Evolutionary conservation across 2,113 vertebrate species (phyloP), one percentile per base, ranked within the genome.

Genomic region (Polypterus bichir): DNA sequence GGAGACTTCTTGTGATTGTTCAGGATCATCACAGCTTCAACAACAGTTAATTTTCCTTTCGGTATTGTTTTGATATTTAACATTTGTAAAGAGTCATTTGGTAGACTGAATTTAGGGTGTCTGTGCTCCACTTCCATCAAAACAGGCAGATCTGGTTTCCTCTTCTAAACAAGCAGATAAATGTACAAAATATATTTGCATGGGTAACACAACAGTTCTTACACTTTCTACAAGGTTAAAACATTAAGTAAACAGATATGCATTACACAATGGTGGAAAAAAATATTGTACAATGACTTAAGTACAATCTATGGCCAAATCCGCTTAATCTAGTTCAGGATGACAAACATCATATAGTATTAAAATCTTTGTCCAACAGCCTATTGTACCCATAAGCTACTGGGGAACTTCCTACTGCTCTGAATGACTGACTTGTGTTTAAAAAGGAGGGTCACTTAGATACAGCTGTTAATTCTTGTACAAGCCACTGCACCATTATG

Each of bases 31-130:
- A 97, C 68, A 48, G 85, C 88, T 66, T 97, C 94, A 4, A 81
- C 71, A 64, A 91, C 59, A 46, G 88, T 89, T 71, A 97, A 79
- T 66, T 86, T 95, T 72, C 94, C 94, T 84, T 85, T 89, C 1
- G 89, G 76, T 74, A 97, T 76, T 47, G 82, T 81, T 3, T 72
- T 68, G 66, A 90, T 47, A 46, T 87, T 77, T 52, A 66, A 61
- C 51, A 75, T 49, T 60, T 74, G 70, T 3, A 79, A 76, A 0
- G 59, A 61, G 11, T 70, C 65, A 7, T 67, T 76, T 0, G 74
- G 76, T 4, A 86, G 8, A n/a, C 65, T 72, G 61, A 68, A 71
- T 69, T 73, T 89, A 4, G 85, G 72, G 9, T 73, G 77, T 68
- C 93, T 81, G 61, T 79, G 84, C 63, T 85, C 86, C n/a, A 56